A percentile compares a stretch with the other conserved stretches of the same genome.
phyloP scores from a whole-genome alignment of 2,888 invertebrate species.

The Lasioglossum villosulum region DNA sequence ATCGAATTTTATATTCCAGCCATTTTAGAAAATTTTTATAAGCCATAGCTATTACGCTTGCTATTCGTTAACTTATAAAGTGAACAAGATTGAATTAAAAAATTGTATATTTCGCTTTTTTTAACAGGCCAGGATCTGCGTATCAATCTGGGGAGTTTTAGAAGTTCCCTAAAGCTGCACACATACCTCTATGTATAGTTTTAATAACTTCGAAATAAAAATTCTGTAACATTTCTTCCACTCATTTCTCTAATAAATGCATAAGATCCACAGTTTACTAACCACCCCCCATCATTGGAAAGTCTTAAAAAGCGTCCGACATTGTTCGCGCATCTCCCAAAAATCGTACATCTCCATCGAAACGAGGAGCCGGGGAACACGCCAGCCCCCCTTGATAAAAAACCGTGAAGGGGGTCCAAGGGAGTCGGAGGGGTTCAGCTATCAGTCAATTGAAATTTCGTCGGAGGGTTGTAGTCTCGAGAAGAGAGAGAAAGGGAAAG shows the following conservation, averaged over 20 bases:
- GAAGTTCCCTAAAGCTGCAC: too few species aligned
- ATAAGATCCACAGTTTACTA: neutral
- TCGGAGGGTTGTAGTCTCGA: slow-evolving; percentile 24
- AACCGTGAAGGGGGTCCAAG: neutral
- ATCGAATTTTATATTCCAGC: too few species aligned
- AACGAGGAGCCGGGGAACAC: neutral
- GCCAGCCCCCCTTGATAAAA: slow-evolving; percentile 19
- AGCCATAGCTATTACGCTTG: neutral
- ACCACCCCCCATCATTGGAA: neutral
- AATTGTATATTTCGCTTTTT: neutral
- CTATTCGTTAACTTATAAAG: neutral
- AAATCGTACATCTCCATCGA: slow-evolving; percentile 48
- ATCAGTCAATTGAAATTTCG: slow-evolving; percentile 66
- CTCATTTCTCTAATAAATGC: too few species aligned
- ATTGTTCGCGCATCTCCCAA: neutral
- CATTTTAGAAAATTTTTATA: too few species aligned
- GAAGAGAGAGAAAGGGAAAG: neutral
- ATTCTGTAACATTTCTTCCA: neutral
- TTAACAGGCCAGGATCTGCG: too few species aligned
- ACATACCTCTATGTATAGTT: neutral
- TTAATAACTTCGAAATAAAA: neutral
- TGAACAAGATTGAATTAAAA: neutral
- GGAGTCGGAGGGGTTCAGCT: slow-evolving; percentile 21
- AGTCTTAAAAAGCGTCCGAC: neutral
- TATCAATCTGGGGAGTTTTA: too few species aligned